Evolutionary conservation across 2,797 vertebrate genomes (phyloP), one percentile per base, ranked within the genome.

Genomic region (Limnodromus scolopaceus): DNA sequence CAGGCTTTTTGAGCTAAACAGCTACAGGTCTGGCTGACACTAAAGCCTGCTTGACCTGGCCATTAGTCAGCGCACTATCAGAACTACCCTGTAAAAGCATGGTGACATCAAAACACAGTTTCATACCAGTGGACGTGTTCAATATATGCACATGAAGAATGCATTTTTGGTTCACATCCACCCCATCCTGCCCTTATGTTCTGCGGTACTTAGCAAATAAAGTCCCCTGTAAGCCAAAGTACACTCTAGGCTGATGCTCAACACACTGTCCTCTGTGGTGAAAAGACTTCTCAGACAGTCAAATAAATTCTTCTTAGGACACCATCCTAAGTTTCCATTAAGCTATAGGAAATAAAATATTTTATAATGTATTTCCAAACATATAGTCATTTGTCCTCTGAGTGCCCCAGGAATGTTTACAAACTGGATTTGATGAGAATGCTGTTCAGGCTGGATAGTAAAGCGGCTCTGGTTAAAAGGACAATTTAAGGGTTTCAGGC

Each of bases 331-430:
- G 72, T 97, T 94, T 97, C 96, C 85, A 91, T 96, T 97, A 95
- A 95, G 71, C 39, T 87, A 53, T 57, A 96, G 92, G 89, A 97
- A 96, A 96, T 96, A 90, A 80, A 96, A 90, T 93, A 84, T 89
- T 97, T 94, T 97, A 87, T 96, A 92, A 96, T 78, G 27, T 70
- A 88, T 96, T 98, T 97, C 96, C 93, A 95, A 95, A 96, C 57
- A 92, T 86, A 71, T 49, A 93, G 84, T 91, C 36, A 93, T 95
- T 97, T 97, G 96, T 97, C 95, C 97, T 96, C 86, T 96, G 93
- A 91, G 51, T 94, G 51, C 77, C 70, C 86, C 81, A 91, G 84
- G 86, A 97, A 95, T 86, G 89, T 95, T 98, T 98, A 93, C 84
- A 96, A 97, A 96, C 92, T 96, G 93, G 69, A 95, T 95, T 95